phyloP scores from a whole-genome alignment of 2,113 vertebrate genomes.

The Nycticebus coucang region DNA sequence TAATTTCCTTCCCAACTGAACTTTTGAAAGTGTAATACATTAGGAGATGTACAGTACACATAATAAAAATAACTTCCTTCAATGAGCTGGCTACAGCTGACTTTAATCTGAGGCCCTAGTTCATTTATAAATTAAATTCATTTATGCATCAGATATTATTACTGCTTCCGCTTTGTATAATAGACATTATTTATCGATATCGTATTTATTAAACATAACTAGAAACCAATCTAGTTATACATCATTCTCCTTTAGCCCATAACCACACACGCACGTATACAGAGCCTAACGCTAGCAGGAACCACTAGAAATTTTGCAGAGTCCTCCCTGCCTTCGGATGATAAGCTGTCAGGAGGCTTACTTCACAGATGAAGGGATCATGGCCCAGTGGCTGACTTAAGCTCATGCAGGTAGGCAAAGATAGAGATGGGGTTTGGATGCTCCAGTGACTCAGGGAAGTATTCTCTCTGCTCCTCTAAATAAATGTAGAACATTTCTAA shows the following conservation, averaged over 20 bases:
- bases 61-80: neutral
- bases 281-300: neutral
- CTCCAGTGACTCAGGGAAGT: neutral
- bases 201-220: neutral
- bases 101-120: neutral
- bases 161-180: neutral
- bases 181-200: neutral
- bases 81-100: neutral
- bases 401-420: neutral
- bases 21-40: neutral
- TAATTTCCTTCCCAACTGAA: neutral
- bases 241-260: neutral
- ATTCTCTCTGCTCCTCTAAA: neutral
- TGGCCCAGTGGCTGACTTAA: neutral
- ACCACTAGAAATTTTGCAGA: neutral
- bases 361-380: neutral
- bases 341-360: neutral
- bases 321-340: neutral
- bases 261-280: neutral
- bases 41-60: neutral
- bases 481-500: neutral
- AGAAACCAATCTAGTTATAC: neutral
- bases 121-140: constrained; percentile 19
- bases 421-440: neutral
- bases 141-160: neutral